Percentiles rank a stretch among this genome's conserved stretches.
These are phyloP conservation scores for Calameuta pallipes DNA, from an alignment of 2,888 invertebrate genomes.

Conservation along the genomic window DNA sequence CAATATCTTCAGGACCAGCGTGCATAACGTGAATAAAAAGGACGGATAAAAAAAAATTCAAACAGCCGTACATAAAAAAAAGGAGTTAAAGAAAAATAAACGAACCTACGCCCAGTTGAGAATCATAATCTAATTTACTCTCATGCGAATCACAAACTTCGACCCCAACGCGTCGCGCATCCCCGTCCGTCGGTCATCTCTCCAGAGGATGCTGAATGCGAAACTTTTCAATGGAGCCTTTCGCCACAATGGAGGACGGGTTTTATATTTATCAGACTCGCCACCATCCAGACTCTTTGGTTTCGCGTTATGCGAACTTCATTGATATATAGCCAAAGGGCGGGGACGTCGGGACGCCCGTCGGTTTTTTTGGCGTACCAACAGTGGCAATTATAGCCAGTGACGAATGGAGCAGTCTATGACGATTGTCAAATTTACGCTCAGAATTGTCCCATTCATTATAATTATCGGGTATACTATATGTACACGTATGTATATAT, in stretches of 20 bases:
- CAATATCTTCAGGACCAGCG: not conserved
- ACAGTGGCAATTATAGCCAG: not conserved
- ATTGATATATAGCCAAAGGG: constrained; percentile 23
- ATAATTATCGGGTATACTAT: not conserved
- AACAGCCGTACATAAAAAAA: not conserved
- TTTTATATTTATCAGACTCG: constrained; percentile 56
- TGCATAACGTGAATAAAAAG: not conserved
- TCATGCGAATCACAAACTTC: not conserved
- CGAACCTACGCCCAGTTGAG: not conserved
- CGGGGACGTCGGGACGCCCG: constrained; percentile 5
- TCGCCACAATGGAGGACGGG: constrained; percentile 48
- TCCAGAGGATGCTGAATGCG: constrained; percentile 23
- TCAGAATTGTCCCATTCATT: not conserved
- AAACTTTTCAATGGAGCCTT: constrained; percentile 53
- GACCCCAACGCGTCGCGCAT: not conserved
- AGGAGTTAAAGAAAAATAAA: not conserved
- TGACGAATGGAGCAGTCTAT: not conserved
- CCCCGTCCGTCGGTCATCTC: not conserved
- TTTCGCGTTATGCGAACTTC: constrained; percentile 12
- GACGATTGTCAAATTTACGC: not conserved
- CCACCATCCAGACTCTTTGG: constrained; percentile 30
- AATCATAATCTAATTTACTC: constrained; percentile 1
- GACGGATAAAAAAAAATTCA: not conserved
- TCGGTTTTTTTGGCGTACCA: not conserved
- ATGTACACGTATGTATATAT: not conserved